Evolutionary conservation across 2,797 vertebrate genomes (phyloP).

Genomic region (Choloepus didactylus): DNA sequence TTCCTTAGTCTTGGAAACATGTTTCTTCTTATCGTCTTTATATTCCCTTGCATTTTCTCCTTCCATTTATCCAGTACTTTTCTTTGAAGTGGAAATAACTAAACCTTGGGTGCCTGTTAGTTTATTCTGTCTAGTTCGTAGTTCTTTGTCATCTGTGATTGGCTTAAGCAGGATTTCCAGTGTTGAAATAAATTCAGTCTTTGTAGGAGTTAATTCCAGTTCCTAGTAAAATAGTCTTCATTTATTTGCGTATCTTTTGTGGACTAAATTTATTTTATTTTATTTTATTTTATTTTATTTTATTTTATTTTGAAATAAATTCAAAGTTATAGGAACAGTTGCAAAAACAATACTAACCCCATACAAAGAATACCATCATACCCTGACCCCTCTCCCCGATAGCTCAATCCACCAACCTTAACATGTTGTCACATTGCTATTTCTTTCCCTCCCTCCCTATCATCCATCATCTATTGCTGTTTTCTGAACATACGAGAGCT

Average conservation of each 20-base stretch:
- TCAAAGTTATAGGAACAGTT: too few relatives aligned
- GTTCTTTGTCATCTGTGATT: background rate
- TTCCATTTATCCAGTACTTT: background rate
- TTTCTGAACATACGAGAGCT: too few relatives aligned
- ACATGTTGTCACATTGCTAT: too few relatives aligned
- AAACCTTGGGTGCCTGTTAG: background rate
- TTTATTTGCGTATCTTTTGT: constrained; percentile 39
- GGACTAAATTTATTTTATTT: background rate
- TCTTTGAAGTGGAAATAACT: background rate
- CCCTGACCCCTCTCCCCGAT: too few relatives aligned
- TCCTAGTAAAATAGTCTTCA: constrained; percentile 26
- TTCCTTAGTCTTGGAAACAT: constrained; percentile 48
- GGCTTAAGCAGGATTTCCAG: background rate
- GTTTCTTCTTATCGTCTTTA: constrained; percentile 11
- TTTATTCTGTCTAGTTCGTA: background rate
- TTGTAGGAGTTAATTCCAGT: constrained; percentile 37
- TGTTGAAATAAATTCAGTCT: background rate
- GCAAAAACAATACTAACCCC: too few relatives aligned
- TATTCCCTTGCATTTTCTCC: background rate
- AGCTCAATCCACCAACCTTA: too few relatives aligned
- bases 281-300: too few relatives aligned
- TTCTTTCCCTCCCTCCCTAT: too few relatives aligned
- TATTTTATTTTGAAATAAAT: too few relatives aligned
- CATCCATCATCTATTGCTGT: too few relatives aligned
- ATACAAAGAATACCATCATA: too few relatives aligned